phyloP scores from a whole-genome alignment of 2,797 vertebrate species.

The Pseudomugil tenellus region DNA sequence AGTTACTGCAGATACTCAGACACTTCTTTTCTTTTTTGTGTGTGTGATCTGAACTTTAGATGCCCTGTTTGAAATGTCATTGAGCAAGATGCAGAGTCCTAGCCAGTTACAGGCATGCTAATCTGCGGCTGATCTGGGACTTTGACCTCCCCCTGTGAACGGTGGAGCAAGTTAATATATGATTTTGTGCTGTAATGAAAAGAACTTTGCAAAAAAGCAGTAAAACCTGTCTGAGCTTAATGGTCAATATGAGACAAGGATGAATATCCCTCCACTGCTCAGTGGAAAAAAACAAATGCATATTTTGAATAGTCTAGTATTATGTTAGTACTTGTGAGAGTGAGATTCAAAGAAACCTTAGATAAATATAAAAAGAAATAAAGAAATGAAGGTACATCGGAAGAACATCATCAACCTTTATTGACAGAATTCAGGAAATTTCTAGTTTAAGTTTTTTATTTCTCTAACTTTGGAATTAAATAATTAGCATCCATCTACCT shows the following conservation, averaged over 20 bases:
- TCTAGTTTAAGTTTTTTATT: constrained; percentile 6
- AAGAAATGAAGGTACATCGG: background rate
- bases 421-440: constrained; percentile 7
- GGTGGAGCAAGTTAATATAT: constrained; percentile 56
- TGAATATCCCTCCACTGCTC: constrained; percentile 16
- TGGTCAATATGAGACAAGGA: constrained; percentile 52
- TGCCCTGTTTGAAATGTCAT: constrained; percentile 52
- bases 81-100: constrained; percentile 40
- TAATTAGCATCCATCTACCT: background rate
- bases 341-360: background rate
- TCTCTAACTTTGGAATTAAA: constrained; percentile 1
- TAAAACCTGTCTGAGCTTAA: constrained; percentile 63
- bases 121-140: constrained; percentile 52
- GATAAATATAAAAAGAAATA: background rate
- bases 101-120: constrained; percentile 27
- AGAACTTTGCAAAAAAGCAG: constrained; percentile 46
- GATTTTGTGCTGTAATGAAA: constrained; percentile 59
- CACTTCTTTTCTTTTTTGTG: constrained; percentile 44
- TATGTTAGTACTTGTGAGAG: background rate
- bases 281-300: constrained; percentile 14
- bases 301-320: background rate
- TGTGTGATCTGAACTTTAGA: constrained; percentile 48
- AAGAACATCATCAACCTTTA: background rate
- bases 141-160: constrained; percentile 47
- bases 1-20: constrained; percentile 53